A percentile compares a stretch with the other conserved stretches of the same genome.
Conservation (phyloP, 2,797 vertebrate species). For the Pseudochirops corinnae region DNA sequence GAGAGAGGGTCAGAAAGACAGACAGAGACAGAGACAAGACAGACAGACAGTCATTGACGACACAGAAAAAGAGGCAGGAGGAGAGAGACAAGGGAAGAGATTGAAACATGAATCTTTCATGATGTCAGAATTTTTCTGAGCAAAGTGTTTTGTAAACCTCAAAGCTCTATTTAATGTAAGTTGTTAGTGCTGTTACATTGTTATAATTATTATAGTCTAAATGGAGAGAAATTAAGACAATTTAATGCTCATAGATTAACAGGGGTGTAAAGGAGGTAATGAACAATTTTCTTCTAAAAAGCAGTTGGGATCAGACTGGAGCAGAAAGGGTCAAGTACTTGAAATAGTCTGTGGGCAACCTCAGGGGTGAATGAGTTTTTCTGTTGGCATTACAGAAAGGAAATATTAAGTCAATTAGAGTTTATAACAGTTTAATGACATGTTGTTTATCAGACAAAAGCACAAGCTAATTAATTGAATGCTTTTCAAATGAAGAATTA, state of each 20-base stretch:
- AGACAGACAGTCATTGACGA: neutral
- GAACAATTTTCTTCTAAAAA: neutral
- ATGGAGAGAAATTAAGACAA: neutral
- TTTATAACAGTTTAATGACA: neutral
- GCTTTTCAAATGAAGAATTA: neutral
- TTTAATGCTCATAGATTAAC: neutral
- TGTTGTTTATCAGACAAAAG: neutral
- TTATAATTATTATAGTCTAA: neutral
- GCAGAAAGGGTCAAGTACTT: neutral
- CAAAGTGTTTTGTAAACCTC: neutral
- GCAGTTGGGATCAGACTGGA: neutral
- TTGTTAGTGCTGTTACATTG: neutral
- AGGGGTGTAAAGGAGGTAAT: neutral
- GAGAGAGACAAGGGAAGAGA: neutral
- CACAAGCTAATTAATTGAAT: slow-evolving; percentile 1
- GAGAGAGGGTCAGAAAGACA: too few relatives aligned
- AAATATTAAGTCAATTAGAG: slow-evolving; percentile 1
- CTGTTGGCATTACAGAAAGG: neutral
- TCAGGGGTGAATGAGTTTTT: neutral
- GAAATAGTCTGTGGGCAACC: neutral
- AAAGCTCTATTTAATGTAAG: neutral
- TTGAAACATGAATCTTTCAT: neutral
- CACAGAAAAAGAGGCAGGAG: neutral
- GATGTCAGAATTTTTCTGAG: neutral
- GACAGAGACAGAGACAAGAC: too few relatives aligned